phyloP scores from a whole-genome alignment of 2,797 vertebrate genomes.

The Falco cherrug region DNA sequence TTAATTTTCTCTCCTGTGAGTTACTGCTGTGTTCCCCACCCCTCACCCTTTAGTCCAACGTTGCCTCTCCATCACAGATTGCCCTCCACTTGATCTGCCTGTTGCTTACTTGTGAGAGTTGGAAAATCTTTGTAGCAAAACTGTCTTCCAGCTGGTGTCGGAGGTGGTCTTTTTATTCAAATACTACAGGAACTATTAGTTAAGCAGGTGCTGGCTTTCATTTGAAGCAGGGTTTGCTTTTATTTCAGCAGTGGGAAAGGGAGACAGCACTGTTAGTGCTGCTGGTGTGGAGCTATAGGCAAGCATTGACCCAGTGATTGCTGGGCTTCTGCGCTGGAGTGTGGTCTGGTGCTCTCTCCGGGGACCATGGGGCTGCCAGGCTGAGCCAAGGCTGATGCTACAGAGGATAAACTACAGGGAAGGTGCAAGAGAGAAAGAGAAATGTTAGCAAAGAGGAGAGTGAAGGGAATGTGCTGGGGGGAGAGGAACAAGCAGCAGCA shows the following conservation, averaged over 20 bases:
- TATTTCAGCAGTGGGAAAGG: background rate
- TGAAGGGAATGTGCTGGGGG: accelerated
- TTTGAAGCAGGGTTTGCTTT: background rate
- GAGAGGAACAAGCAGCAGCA: background rate
- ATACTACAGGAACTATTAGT: background rate
- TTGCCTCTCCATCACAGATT: background rate
- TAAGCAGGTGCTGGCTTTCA: background rate
- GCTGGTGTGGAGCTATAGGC: background rate
- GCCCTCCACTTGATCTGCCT: background rate
- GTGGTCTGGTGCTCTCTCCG: background rate
- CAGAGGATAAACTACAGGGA: background rate
- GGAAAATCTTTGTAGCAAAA: background rate
- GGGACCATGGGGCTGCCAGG: background rate
- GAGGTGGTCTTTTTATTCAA: background rate
- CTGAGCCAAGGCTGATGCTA: background rate
- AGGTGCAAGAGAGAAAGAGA: background rate
- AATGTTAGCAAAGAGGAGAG: background rate
- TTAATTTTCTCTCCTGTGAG: background rate
- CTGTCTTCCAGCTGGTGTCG: background rate
- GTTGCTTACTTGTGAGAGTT: background rate
- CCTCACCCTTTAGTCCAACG: background rate
- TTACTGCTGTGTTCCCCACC: background rate
- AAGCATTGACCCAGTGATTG: background rate
- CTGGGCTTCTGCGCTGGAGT: background rate
- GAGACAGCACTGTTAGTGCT: background rate